A percentile compares a stretch with the other conserved stretches of the same genome.
Evolutionary conservation across 2,888 invertebrate genomes (phyloP).

Genomic region (Troglohyphantes excavatus): DNA sequence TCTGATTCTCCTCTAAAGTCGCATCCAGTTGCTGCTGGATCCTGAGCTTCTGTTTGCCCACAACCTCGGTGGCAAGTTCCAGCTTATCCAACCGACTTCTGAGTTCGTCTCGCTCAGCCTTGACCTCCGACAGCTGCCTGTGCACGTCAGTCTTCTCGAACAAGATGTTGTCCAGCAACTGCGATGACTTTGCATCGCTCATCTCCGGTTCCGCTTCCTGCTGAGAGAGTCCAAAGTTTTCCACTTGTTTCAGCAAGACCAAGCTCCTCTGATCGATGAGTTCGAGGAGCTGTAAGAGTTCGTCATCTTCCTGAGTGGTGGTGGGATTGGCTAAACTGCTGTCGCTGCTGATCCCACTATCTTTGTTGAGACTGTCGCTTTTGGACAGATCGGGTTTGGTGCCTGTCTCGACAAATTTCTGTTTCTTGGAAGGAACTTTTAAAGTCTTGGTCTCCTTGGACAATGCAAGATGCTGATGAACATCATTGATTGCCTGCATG

Average conservation of each 20-base stretch:
- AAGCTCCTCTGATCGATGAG: constrained; percentile 74
- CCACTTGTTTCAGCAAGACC: constrained; percentile 63
- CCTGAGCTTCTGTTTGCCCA: constrained; percentile 58
- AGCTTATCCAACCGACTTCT: constrained; percentile 62
- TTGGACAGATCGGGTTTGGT: constrained; percentile 42
- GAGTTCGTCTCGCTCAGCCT: constrained; percentile 72
- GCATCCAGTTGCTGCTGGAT: constrained; percentile 66
- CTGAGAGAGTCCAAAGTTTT: not conserved
- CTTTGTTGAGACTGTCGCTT: constrained; percentile 77
- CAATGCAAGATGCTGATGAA: constrained; percentile 61
- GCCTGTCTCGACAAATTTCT: not conserved
- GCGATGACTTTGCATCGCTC: constrained; percentile 15
- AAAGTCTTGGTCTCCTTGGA: constrained; percentile 29
- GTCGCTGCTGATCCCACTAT: constrained; percentile 75
- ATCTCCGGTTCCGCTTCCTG: not conserved
- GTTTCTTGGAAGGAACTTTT: constrained; percentile 5
- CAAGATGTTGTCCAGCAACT: constrained; percentile 56
- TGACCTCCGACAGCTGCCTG: constrained; percentile 68
- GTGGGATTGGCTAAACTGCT: constrained; percentile 38
- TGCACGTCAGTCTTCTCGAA: constrained; percentile 67
- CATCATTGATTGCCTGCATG: constrained; percentile 72
- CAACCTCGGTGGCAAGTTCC: constrained; percentile 73
- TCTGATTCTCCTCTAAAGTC: constrained; percentile 70
- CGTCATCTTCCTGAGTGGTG: constrained; percentile 50
- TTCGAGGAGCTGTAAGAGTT: constrained; percentile 70